Evolutionary conservation across 2,797 vertebrate genomes (phyloP).

Genomic region (Myotis vivesi): DNA sequence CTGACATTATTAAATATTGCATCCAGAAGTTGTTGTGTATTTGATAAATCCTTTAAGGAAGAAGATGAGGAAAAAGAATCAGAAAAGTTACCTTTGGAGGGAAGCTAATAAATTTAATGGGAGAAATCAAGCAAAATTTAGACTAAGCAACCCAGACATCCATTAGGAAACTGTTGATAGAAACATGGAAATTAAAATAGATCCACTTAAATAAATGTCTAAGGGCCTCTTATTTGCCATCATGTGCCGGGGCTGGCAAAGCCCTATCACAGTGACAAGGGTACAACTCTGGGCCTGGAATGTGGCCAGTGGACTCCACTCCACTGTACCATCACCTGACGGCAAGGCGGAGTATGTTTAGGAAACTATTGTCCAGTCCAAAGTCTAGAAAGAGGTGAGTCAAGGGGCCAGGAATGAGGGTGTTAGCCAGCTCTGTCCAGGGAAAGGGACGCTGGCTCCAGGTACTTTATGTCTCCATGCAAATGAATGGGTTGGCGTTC

Average conservation of each 20-base stretch:
- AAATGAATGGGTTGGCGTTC: neutral
- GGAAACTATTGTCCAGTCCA: neutral
- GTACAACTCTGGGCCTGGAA: neutral
- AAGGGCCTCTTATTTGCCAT: neutral
- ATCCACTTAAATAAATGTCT: constrained; percentile 16
- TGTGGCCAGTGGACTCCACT: neutral
- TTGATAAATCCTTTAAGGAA: neutral
- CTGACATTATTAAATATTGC: neutral
- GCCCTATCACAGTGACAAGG: neutral
- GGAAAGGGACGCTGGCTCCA: neutral
- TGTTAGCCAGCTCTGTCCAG: neutral
- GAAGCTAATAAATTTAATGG: neutral
- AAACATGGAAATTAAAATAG: constrained; percentile 40
- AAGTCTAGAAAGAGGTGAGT: neutral
- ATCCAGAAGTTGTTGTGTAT: neutral
- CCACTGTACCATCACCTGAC: neutral
- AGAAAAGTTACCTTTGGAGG: neutral
- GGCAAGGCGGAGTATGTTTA: neutral
- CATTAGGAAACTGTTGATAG: constrained; percentile 11
- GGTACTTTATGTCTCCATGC: neutral
- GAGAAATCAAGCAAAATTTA: neutral
- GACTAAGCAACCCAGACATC: neutral
- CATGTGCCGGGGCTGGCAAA: neutral
- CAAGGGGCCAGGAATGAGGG: neutral
- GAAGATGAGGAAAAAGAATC: neutral